Base-by-base conservation (phyloP, 2,888 invertebrate species). In the Osedax frankpressi region DNA sequence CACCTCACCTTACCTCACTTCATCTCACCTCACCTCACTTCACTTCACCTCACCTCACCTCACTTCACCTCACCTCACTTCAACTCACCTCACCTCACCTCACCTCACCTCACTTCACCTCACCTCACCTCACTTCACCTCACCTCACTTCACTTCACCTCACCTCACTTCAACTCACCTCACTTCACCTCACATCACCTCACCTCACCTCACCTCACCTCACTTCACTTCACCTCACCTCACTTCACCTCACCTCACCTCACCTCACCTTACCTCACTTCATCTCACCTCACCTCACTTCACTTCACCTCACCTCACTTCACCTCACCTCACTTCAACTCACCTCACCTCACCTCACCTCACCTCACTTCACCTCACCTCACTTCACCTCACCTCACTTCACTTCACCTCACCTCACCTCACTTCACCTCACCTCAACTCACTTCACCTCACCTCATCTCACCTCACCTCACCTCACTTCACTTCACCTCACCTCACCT, bases 201-300 rank as follows among this genome's bases (percentile, higher is more conserved):
- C 30, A 71, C 59, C 68, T 59, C 44, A 30, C 71, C 73, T 71
- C 73, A 59, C 73, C 44, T 29, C 71, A 26, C 60, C 26, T 65
- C 71, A 71, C 44, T n/a, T 65, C 71, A 44, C 59, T 24, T 44
- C 60, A 11, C 72, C 59, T n/a, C 59, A 28, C 70, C 72, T 72
- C 25, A 44, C 28, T 30, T 19, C 24, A 0, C 69, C 28, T 69
- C 28, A 69, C 28, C 27, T 69, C 24, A 27, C 69, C 29, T 11
- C n/a, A 59, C 26, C 28, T 1, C 14, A 28, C 28, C 1, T 71
- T 14, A 26, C 70, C 63, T 67, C 27, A 2, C 14, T 29, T 28
- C 0, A n/a, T 19, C 28, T 25, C 19, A 19, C 27, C 69, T 28
- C 28, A 69, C 0, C 29, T 69, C 24, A 69, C 69, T 3, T 28